Conservation (phyloP, 2,888 invertebrate genomes). For the Atethmia centrago region DNA sequence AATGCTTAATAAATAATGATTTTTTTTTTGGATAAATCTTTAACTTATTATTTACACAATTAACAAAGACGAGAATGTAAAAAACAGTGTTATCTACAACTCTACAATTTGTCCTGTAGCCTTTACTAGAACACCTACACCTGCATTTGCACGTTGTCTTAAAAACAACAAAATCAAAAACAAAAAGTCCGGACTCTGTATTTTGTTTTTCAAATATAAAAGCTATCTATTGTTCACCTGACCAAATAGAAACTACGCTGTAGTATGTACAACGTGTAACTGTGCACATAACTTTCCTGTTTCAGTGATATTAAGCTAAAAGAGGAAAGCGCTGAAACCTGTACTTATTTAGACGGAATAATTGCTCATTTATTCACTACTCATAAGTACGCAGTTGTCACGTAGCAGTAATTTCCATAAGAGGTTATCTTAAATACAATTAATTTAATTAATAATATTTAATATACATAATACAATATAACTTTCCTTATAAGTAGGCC, state of each 20-base stretch:
- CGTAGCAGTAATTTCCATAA: not conserved
- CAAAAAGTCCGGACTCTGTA: not conserved
- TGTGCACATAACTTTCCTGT: not conserved
- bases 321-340: conserved; percentile 11
- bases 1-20: not conserved
- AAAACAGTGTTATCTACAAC: not conserved
- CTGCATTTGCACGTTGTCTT: not conserved
- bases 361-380: not conserved
- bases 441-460: not conserved
- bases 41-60: not conserved
- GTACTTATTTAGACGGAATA: not conserved
- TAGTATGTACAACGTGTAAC: not conserved
- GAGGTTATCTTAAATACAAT: conserved; percentile 2
- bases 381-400: not conserved
- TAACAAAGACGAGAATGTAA: not conserved
- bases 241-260: not conserved
- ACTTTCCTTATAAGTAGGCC: not conserved
- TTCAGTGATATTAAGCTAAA: not conserved
- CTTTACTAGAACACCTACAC: not conserved
- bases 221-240: not conserved
- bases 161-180: not conserved
- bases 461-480: not conserved
- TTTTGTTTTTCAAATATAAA: not conserved
- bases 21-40: not conserved
- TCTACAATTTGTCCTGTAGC: not conserved